Evolutionary conservation across 92 coral and sea anemone species (phyloP).

Genomic region (Zoanthus gigantus): DNA sequence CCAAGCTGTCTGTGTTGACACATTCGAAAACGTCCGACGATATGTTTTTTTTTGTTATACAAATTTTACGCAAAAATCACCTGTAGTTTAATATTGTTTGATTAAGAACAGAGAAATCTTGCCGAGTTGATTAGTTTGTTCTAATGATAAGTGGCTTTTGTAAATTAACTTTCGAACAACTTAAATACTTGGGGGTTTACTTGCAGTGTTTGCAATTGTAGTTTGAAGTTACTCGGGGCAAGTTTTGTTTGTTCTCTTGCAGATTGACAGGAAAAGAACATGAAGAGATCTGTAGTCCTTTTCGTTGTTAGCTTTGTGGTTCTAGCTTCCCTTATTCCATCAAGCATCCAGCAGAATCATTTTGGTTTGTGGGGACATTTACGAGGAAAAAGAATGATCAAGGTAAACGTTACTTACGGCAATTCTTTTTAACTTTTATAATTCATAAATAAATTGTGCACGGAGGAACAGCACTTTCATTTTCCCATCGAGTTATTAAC

Average conservation of each 20-base stretch:
- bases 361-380: slow-evolving; percentile 23
- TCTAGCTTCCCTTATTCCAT: slow-evolving; percentile 15
- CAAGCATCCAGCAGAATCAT: slow-evolving; percentile 18
- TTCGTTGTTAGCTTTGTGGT: slow-evolving; percentile 3
- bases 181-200: slow-evolving; percentile 13
- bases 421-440: background rate
- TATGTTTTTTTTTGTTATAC: slow-evolving; percentile 7
- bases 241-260: background rate
- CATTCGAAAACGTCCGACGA: background rate
- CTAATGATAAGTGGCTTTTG: slow-evolving; percentile 31
- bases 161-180: slow-evolving; percentile 22
- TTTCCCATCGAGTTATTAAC: too few species aligned
- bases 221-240: slow-evolving; percentile 3
- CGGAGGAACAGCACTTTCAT: background rate
- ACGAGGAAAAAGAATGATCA: slow-evolving; percentile 19
- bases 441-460: too few species aligned
- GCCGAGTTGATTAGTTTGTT: slow-evolving; percentile 23
- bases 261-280: background rate
- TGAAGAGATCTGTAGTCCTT: slow-evolving; percentile 3
- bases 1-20: background rate
- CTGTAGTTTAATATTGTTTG: slow-evolving; percentile 13
- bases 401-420: background rate
- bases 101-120: slow-evolving; percentile 26
- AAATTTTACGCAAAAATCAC: slow-evolving; percentile 9
- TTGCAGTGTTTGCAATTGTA: background rate